These are phyloP conservation scores for Watsonalla binaria DNA, from an alignment of 2,888 invertebrate genomes.

Conservation along the genomic window DNA sequence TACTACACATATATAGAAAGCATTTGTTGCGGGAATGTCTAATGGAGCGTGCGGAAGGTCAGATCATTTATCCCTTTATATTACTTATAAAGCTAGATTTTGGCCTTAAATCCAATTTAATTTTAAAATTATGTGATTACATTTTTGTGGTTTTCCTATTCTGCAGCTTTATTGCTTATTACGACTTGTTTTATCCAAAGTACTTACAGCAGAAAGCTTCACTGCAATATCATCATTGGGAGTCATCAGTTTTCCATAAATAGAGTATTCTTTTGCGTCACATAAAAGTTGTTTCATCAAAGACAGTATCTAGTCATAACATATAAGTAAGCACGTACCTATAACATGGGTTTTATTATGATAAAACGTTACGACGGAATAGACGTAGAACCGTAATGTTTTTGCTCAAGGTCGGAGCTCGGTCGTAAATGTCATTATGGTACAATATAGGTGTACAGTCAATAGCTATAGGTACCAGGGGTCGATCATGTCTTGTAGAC, in stretches of 20 bases:
- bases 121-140: too few relatives aligned
- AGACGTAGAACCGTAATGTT: constrained; percentile 3
- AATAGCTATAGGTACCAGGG: background rate
- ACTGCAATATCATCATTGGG: too few relatives aligned
- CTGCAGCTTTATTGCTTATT: too few relatives aligned
- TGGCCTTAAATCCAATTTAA: too few relatives aligned
- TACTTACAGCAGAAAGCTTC: too few relatives aligned
- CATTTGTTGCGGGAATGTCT: constrained; percentile 45
- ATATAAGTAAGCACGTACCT: background rate
- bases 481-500: constrained; percentile 1
- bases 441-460: background rate
- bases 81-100: constrained; percentile 46
- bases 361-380: background rate
- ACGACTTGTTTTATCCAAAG: too few relatives aligned
- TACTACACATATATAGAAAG: constrained; percentile 2
- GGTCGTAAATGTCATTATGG: constrained; percentile 5
- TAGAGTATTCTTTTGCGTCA: too few relatives aligned
- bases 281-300: background rate
- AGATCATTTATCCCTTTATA: constrained; percentile 64
- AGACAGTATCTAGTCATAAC: background rate
- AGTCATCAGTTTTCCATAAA: too few relatives aligned
- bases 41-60: constrained; percentile 62
- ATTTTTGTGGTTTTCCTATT: too few relatives aligned
- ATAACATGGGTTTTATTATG: background rate
- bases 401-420: constrained; percentile 3